A percentile compares a stretch with the other conserved stretches of the same genome.
phyloP scores from a whole-genome alignment of 2,113 vertebrate species.

The Antigone vipio region DNA sequence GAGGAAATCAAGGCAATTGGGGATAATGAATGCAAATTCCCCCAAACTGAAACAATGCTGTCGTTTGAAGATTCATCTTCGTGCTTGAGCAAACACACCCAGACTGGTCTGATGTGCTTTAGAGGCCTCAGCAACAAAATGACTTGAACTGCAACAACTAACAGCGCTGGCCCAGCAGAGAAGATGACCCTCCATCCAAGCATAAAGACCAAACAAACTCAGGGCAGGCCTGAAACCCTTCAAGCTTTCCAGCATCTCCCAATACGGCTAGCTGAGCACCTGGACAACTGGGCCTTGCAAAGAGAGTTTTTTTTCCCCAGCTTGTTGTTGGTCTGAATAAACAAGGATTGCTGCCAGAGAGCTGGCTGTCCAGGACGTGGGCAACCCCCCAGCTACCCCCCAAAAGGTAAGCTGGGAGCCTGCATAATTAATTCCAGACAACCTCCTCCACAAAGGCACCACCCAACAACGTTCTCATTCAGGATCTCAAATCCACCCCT shows the following conservation, averaged over 20 bases:
- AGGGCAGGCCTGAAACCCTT: background rate
- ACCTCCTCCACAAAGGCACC: background rate
- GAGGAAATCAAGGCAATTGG: background rate
- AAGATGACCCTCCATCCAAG: background rate
- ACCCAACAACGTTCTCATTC: background rate
- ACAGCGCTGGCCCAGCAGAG: background rate
- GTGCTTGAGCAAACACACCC: background rate
- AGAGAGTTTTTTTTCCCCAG: background rate
- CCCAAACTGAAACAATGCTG: background rate
- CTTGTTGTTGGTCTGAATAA: background rate
- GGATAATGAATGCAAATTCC: constrained; percentile 21
- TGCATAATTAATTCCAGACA: background rate
- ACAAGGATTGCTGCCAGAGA: background rate
- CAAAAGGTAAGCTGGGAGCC: background rate
- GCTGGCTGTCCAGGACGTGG: background rate
- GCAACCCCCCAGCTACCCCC: background rate
- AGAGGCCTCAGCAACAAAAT: background rate
- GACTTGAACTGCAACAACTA: background rate
- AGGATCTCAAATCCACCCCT: background rate
- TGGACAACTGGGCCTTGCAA: background rate
- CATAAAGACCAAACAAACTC: background rate
- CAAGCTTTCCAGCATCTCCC: background rate
- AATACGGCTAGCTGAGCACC: background rate
- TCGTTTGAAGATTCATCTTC: background rate
- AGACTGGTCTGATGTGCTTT: background rate